Evolutionary conservation across 2,888 invertebrate genomes (phyloP).

Genomic region (Agrenia bidenticulata): DNA sequence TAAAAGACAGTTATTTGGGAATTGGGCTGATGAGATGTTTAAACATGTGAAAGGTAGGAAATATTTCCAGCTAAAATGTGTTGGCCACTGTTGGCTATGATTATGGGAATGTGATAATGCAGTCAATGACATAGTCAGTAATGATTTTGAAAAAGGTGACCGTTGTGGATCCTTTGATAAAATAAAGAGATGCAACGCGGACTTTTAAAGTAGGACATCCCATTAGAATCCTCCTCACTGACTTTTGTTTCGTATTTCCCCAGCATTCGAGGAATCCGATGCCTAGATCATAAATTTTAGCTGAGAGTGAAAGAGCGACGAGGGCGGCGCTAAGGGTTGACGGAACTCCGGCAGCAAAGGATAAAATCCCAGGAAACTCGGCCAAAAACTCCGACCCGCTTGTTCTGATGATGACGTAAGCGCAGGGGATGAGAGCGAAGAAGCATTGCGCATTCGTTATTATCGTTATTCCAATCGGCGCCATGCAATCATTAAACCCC

Average conservation of each 20-base stretch:
- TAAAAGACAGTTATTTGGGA: no score
- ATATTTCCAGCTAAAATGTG: no score
- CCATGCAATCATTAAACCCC: no score
- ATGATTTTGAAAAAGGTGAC: slow-evolving; percentile 35
- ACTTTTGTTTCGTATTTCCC: slow-evolving; percentile 36
- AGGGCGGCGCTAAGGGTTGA: slow-evolving; percentile 30
- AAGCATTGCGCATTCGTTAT: no score
- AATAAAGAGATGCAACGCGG: slow-evolving; percentile 31
- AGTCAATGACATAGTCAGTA: slow-evolving; percentile 38
- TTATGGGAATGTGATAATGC: slow-evolving; percentile 41
- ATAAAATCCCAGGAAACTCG: slow-evolving; percentile 36
- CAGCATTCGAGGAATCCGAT: slow-evolving; percentile 37
- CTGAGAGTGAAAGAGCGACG: slow-evolving; percentile 28
- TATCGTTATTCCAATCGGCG: no score
- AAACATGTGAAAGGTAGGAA: no score
- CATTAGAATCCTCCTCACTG: slow-evolving; percentile 27
- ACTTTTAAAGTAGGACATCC: slow-evolving; percentile 35
- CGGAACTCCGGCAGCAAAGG: slow-evolving; percentile 27
- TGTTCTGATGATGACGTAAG: slow-evolving; percentile 28
- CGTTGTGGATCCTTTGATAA: slow-evolving; percentile 31
- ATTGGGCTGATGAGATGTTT: no score
- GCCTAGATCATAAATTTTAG: slow-evolving; percentile 32
- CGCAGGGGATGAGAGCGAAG: slow-evolving; percentile 20
- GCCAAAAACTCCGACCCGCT: slow-evolving; percentile 29
- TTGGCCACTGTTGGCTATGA: no score